Percentiles rank a stretch among this genome's conserved stretches.
phyloP scores from a whole-genome alignment of 2,888 invertebrate species.

The Suillia variegata region DNA sequence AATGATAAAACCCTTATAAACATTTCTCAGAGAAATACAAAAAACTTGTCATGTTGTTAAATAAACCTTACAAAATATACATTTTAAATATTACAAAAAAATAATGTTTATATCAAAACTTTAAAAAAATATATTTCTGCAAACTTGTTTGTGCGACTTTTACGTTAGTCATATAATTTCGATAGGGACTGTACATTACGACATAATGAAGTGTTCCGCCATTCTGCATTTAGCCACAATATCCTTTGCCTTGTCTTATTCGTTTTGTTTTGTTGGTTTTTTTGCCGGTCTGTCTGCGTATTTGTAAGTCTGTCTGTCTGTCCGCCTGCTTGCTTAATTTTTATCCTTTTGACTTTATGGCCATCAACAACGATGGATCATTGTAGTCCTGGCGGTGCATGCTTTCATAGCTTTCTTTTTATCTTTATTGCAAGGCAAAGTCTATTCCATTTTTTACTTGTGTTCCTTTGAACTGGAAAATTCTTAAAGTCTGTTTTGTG shows the following conservation, averaged over 20 bases:
- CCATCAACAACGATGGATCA: constrained; percentile 42
- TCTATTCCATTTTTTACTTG: constrained; percentile 34
- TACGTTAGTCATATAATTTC: too few species aligned
- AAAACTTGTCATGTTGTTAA: too few species aligned
- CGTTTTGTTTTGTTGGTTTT: constrained; percentile 9
- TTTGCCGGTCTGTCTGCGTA: constrained; percentile 21
- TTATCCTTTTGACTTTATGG: constrained; percentile 25
- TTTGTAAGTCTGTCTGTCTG: constrained; percentile 22
- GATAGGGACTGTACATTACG: too few species aligned
- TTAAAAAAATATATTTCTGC: too few species aligned
- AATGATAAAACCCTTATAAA: too few species aligned
- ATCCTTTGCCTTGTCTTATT: constrained; percentile 28
- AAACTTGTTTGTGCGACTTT: too few species aligned
- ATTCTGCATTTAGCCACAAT: constrained; percentile 41
- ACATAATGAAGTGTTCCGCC: constrained; percentile 47
- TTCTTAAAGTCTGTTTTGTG: constrained; percentile 44
- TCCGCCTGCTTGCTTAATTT: constrained; percentile 21
- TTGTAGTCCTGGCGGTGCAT: constrained; percentile 32
- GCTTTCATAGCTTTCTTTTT: too few species aligned
- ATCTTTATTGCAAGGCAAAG: constrained; percentile 11
- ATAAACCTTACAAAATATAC: too few species aligned
- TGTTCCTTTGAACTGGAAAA: constrained; percentile 32
- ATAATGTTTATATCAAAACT: too few species aligned
- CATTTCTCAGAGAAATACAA: too few species aligned
- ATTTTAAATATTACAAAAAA: too few species aligned